Base-by-base conservation (phyloP, 2,113 vertebrate species). In the Myrmophylax atrothorax region DNA sequence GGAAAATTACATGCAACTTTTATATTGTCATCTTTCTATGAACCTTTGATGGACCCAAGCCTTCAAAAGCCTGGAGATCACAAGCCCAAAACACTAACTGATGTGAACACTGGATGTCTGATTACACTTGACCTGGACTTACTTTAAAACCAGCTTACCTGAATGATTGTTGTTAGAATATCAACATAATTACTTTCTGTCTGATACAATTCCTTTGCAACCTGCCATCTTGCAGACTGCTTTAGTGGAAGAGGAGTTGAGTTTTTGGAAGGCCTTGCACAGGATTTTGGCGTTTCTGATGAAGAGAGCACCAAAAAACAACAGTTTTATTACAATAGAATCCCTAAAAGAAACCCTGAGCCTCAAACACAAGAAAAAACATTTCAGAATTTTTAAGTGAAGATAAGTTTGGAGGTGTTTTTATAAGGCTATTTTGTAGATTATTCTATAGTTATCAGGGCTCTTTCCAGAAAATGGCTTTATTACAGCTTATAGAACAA, bases 181-280 rank as follows among this genome's bases (percentile, higher is more conserved):
- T 99, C 99, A 74, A 99, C 99, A 3, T 99, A 99, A 98, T 99
- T 99, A 97, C 99, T 99, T 97, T 99, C 99, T 9, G 99, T 99
- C 97, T 99, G 99, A 98, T 99, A 99, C 52, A 99, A 98, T 89
- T 99, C 99, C 97, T 99, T 99, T 90, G 99, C 99, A 95, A 99
- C 99, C 94, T 99, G 99, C 99, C 99, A 99, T 85, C 99, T 98
- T 49, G 99, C 99, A 49, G 99, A 99, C 97, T 99, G 99, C 97
- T 99, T 99, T 69, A 98, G 75, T 58, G 98, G 96, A 78, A 98
- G 94, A 5, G 98, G 98, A 77, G 99, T 98, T 7, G 98, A 99
- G 94, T 98, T 99, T 98, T 99, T 99, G 49, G 98, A 99, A 42
- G 98, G 98, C 87, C 98, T 99, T 18, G 96, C 89, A 87, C 97